A percentile compares a stretch with the other conserved stretches of the same genome.
Conservation (phyloP, 2,113 vertebrate genomes). For the Sander vitreus region DNA sequence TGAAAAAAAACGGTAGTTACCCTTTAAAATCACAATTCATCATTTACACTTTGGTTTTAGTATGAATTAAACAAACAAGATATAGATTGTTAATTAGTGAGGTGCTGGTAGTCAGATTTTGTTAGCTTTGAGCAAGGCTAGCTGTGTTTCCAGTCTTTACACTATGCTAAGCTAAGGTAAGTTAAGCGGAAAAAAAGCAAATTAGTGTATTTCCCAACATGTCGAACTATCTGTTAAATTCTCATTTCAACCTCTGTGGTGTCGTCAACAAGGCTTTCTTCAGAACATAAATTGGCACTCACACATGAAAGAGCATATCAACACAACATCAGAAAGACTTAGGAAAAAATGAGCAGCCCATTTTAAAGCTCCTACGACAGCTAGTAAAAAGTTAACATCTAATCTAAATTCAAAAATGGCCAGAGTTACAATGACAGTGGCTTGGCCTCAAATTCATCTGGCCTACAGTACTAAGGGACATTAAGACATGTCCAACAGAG, state of each 20-base stretch:
- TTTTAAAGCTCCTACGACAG: conserved; percentile 56
- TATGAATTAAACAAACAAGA: too few species aligned
- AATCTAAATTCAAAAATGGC: conserved; percentile 49
- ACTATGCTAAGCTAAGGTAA: too few species aligned
- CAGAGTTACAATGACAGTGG: conserved; percentile 49
- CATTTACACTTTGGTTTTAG: too few species aligned
- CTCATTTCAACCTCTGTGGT: conserved; percentile 7
- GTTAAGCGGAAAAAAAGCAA: background rate
- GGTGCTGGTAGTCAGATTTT: too few species aligned
- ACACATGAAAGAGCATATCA: conserved; percentile 29
- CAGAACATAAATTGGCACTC: conserved; percentile 10
- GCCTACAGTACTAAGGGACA: conserved; percentile 73
- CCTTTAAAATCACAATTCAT: too few species aligned
- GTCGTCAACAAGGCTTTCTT: conserved; percentile 35
- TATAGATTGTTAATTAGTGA: too few species aligned
- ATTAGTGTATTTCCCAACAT: background rate
- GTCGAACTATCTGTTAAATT: background rate
- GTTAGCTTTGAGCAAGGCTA: too few species aligned
- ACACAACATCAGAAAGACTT: conserved; percentile 24
- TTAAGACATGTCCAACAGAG: conserved; percentile 50
- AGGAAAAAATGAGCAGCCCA: conserved; percentile 17
- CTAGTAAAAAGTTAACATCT: conserved; percentile 41
- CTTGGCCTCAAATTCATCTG: conserved; percentile 58
- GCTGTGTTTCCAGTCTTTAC: too few species aligned
- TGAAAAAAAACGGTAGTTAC: too few species aligned